These are phyloP conservation scores for Sycophaga agraensis DNA, from an alignment of 1,140 invertebrate genomes.

Conservation along the genomic window DNA sequence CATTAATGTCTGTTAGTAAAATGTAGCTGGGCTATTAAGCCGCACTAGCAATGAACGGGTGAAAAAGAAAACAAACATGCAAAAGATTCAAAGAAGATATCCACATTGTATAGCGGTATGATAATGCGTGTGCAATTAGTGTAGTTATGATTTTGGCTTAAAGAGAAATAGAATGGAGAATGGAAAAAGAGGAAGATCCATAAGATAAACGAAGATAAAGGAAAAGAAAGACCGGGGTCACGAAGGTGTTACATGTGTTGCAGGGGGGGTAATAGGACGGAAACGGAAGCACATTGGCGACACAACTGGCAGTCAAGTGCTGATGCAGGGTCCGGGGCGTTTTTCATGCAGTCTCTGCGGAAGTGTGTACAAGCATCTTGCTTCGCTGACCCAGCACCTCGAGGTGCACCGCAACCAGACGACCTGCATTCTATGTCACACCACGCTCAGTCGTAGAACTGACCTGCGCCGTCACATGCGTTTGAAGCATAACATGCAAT, in stretches of 20 bases:
- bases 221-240: constrained; percentile 37
- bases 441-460: constrained; percentile 60
- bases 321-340: constrained; percentile 57
- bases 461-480: constrained; percentile 58
- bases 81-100: constrained; percentile 2
- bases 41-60: constrained; percentile 8
- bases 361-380: constrained; percentile 58
- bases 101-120: constrained; percentile 28
- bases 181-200: not conserved
- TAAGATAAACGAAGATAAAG: not conserved
- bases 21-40: too few relatives aligned
- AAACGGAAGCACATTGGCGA: constrained; percentile 47
- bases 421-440: constrained; percentile 59
- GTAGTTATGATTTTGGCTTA: not conserved
- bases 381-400: constrained; percentile 60
- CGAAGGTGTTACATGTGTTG: constrained; percentile 55
- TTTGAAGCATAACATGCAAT: constrained; percentile 59
- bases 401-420: constrained; percentile 61
- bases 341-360: constrained; percentile 60
- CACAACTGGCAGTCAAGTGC: constrained; percentile 55
- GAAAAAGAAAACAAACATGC: constrained; percentile 19
- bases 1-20: too few relatives aligned
- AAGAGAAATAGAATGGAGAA: not conserved
- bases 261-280: constrained; percentile 58
- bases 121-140: constrained; percentile 32